Conservation (phyloP, 2,797 vertebrate genomes). For the Takifugu rubripes region DNA sequence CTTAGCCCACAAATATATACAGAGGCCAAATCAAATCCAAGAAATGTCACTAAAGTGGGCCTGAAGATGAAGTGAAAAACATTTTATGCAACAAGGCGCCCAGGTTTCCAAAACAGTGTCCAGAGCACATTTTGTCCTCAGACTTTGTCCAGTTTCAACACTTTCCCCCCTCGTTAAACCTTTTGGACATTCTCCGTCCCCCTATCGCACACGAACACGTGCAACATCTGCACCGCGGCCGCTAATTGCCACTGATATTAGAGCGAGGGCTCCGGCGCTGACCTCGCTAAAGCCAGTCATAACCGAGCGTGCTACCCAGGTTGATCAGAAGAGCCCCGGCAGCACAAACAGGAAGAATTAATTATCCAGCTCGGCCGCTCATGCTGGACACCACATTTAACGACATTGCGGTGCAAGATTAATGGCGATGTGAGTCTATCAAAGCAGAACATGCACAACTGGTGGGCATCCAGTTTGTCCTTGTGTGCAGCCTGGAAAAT, state of each 20-base stretch:
- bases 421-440: conserved; percentile 55
- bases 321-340: conserved; percentile 48
- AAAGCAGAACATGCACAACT: conserved; percentile 45
- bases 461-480: conserved; percentile 28
- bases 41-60: background rate
- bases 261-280: conserved; percentile 59
- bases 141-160: too few relatives aligned
- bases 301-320: conserved; percentile 44
- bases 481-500: conserved; percentile 11
- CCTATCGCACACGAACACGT: conserved; percentile 49
- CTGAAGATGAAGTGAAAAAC: background rate
- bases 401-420: conserved; percentile 58
- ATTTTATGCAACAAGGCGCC: background rate
- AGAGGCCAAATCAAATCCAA: background rate
- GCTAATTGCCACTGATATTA: conserved; percentile 67
- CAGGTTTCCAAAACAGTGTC: background rate
- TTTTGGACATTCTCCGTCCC: conserved; percentile 28
- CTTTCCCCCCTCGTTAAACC: conserved; percentile 19
- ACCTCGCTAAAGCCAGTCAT: conserved; percentile 65
- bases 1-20: conserved; percentile 1
- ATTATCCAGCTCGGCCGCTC: conserved; percentile 64
- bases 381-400: conserved; percentile 56
- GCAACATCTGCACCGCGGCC: conserved; percentile 34
- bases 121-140: background rate
- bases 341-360: conserved; percentile 49